Evolutionary conservation across 2,113 vertebrate species (phyloP).

Genomic region (Butorides virescens): DNA sequence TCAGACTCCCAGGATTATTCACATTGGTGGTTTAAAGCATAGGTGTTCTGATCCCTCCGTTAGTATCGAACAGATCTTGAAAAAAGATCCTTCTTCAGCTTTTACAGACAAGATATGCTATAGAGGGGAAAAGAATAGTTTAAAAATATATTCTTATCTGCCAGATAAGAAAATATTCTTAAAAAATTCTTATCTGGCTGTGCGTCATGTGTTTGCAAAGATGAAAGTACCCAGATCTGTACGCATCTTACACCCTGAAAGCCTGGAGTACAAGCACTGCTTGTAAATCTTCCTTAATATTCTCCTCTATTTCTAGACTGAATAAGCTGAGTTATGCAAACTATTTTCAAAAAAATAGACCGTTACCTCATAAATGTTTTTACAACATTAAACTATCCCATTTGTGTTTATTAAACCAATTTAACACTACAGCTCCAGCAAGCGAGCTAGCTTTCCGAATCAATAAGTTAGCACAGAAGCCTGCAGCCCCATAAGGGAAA

Average conservation of each 20-base stretch:
- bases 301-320: background rate
- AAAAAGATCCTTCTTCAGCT: background rate
- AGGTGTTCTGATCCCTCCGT: background rate
- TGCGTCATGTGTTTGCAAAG: background rate
- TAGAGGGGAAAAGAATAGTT: background rate
- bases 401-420: conserved; percentile 49
- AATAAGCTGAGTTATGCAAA: background rate
- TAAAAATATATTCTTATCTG: background rate
- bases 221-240: background rate
- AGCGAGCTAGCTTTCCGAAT: conserved; percentile 19
- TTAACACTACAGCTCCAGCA: conserved; percentile 9
- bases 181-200: background rate
- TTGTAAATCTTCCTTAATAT: background rate
- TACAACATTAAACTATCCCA: background rate
- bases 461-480: background rate
- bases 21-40: background rate
- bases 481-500: background rate
- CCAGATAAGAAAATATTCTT: background rate
- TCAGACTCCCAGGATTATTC: background rate
- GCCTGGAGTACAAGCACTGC: background rate
- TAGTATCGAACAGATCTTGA: background rate
- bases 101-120: background rate
- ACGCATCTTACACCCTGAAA: background rate
- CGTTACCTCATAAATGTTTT: background rate
- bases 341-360: background rate